phyloP scores from a whole-genome alignment of 2,888 invertebrate genomes.

The Sussaba pulchella region DNA sequence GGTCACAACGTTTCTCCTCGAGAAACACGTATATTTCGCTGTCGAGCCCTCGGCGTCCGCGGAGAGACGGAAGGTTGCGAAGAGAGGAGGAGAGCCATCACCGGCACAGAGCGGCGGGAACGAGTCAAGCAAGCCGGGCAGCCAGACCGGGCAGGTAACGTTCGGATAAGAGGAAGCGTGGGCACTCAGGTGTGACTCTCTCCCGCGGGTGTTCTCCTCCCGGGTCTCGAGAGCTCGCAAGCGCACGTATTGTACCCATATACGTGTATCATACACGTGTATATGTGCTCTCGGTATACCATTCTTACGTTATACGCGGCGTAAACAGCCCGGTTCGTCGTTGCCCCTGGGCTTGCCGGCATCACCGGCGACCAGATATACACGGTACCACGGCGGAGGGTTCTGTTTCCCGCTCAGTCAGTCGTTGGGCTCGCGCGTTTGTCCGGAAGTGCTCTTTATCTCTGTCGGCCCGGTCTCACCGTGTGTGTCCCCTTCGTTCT shows the following conservation, averaged over 20 bases:
- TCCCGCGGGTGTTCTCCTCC: constrained; percentile 81
- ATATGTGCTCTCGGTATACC: no score
- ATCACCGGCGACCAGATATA: constrained; percentile 67
- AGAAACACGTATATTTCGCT: constrained; percentile 16
- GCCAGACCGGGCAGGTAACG: constrained; percentile 70
- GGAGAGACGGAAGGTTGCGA: constrained; percentile 31
- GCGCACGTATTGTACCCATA: constrained; percentile 45
- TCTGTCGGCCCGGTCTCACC: constrained; percentile 78
- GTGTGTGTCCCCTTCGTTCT: constrained; percentile 78
- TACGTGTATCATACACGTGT: constrained; percentile 53
- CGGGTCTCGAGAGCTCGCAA: constrained; percentile 60
- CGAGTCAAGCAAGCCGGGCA: constrained; percentile 67
- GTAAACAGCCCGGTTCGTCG: no score
- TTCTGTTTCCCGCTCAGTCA: constrained; percentile 56
- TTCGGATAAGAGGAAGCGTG: constrained; percentile 84
- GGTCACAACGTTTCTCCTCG: constrained; percentile 33
- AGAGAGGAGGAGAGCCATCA: constrained; percentile 31
- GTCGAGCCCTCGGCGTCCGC: constrained; percentile 11
- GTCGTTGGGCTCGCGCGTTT: constrained; percentile 69
- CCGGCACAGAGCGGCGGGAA: constrained; percentile 55
- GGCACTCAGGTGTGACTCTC: constrained; percentile 84
- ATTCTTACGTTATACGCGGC: no score
- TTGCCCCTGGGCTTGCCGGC: constrained; percentile 49
- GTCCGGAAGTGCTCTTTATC: constrained; percentile 84
- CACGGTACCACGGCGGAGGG: constrained; percentile 52